Conservation (phyloP, 2,888 invertebrate species). For the Biston betularia region DNA sequence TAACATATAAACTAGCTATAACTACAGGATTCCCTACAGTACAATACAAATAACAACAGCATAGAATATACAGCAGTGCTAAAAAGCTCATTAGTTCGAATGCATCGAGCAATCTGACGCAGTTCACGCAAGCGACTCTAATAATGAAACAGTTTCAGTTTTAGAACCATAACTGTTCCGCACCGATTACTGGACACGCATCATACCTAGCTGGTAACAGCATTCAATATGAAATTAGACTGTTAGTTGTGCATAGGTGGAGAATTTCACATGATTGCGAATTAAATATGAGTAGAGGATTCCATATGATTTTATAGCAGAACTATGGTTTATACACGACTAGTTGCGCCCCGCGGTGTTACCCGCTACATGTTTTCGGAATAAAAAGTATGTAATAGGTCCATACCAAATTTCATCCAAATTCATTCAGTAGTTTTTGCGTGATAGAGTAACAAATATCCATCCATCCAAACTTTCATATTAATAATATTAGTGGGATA, state of each 20-base stretch:
- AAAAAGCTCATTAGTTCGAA: constrained; percentile 20
- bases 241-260: background rate
- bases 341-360: too few relatives aligned
- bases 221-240: constrained; percentile 10
- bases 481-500: too few relatives aligned
- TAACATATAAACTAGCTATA: constrained; percentile 9
- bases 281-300: background rate
- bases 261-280: background rate
- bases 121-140: constrained; percentile 2
- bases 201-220: constrained; percentile 20
- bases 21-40: background rate
- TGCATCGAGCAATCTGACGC: constrained; percentile 4
- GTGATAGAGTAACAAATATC: too few relatives aligned
- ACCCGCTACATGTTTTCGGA: too few relatives aligned
- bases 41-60: background rate
- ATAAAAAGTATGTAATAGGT: too few relatives aligned
- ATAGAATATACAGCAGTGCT: background rate
- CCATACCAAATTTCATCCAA: too few relatives aligned
- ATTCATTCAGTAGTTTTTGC: too few relatives aligned
- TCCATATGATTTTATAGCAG: too few relatives aligned
- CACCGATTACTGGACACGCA: constrained; percentile 35
- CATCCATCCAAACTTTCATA: too few relatives aligned
- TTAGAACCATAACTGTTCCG: constrained; percentile 37
- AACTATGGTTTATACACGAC: too few relatives aligned
- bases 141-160: constrained; percentile 30